Evolutionary conservation across 1,140 invertebrate genomes (phyloP), one percentile per base, ranked within the genome.

Genomic region (Solenopsis invicta): DNA sequence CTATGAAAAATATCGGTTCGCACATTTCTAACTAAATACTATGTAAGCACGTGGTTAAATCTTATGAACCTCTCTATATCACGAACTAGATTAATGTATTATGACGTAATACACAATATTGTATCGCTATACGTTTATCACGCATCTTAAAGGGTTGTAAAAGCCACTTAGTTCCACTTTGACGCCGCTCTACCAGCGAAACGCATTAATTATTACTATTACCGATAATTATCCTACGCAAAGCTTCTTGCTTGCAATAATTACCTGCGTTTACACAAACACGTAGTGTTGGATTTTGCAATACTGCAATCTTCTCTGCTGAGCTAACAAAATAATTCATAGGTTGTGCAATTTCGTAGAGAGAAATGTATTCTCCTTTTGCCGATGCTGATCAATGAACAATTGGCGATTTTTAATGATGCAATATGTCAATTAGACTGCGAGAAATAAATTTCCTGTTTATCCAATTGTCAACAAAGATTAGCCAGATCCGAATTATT

Each of bases 131-230:
- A 74, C 69, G 71, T 41, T 82, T 82, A 61, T 74, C 67, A 74
- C 29, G 13, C 12, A 24, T 6, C n/a, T 80, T 66, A 84, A 61
- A 72, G 37, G 78, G 24, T 81, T 54, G 37, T 82, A 72, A 82
- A 82, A 67, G 80, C 67, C 80, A 84, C 13, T 74, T 54, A 1
- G 78, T 56, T 84, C 50, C 12, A 21, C 54, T 84, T 74, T 48
- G 80, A 74, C 18, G 24, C 21, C n/a, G 80, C 41, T 24, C 24
- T 4, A 10, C 12, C 8, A 37, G 41, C 8, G 50, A 74, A 84
- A 61, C 48, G 29, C n/a, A 74, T 84, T 61, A 74, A 84, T 84
- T 84, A 84, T 84, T 74, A 61, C 41, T 74, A 74, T 0, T 0
- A 59, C 54, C 24, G 41, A 84, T 84, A 84, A 84, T 84, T 84